Evolutionary conservation across 23 tunicate genomes (phyloP).

Genomic region (Halocynthia roretzi): DNA sequence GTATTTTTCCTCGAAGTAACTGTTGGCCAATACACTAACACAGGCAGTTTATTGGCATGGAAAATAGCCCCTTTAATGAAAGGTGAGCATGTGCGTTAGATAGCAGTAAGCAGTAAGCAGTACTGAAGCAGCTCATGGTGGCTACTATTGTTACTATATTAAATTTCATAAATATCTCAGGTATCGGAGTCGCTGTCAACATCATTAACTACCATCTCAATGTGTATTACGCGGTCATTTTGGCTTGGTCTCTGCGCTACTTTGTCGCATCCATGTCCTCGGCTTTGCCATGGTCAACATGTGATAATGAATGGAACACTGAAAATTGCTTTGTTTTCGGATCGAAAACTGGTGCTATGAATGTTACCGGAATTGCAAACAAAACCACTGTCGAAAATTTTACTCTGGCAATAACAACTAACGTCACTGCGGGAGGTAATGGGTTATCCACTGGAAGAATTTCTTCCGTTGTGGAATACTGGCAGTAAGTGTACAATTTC

Average conservation of each 20-base stretch:
- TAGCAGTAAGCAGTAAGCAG: neutral
- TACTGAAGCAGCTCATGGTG: neutral
- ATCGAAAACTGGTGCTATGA: neutral
- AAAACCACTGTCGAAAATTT: neutral
- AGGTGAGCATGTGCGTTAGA: slow-evolving; percentile 23
- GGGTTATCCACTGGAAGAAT: slow-evolving; percentile 16
- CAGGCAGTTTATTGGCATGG: slow-evolving; percentile 66
- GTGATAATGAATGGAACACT: slow-evolving; percentile 73
- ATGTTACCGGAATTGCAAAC: neutral
- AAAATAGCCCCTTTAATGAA: slow-evolving; percentile 79
- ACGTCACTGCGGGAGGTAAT: neutral
- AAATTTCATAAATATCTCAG: slow-evolving; percentile 6
- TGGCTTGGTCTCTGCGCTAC: slow-evolving; percentile 84
- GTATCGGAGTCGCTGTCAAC: slow-evolving; percentile 82
- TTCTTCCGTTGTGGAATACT: slow-evolving; percentile 77
- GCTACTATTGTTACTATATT: neutral
- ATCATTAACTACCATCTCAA: slow-evolving; percentile 81
- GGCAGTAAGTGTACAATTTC: slow-evolving; percentile 74
- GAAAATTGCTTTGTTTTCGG: slow-evolving; percentile 70
- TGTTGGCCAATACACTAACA: slow-evolving; percentile 71
- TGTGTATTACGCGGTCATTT: slow-evolving; percentile 80
- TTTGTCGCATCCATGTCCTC: slow-evolving; percentile 80
- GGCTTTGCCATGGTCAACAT: slow-evolving; percentile 75
- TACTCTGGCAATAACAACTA: neutral
- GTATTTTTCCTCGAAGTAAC: slow-evolving; percentile 86